These are phyloP conservation scores for Nycteola revayana DNA, from an alignment of 2,888 invertebrate species.

Conservation along the genomic window DNA sequence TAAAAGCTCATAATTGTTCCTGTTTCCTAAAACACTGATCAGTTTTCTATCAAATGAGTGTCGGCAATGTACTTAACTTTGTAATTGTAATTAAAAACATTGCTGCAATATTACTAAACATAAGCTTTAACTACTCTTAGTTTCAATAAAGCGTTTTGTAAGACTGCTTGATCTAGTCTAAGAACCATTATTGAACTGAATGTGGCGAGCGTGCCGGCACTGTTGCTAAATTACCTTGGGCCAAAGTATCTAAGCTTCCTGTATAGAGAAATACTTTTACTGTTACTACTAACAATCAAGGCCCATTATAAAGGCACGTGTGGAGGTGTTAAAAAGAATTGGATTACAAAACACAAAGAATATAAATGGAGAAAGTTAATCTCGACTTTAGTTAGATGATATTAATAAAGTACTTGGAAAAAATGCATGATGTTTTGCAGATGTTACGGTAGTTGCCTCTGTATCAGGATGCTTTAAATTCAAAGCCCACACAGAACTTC, in stretches of 20 bases:
- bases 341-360: neutral
- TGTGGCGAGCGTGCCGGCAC: slow-evolving; percentile 35
- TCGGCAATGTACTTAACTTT: too few relatives aligned
- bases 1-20: too few relatives aligned
- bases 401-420: too few relatives aligned
- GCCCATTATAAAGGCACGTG: slow-evolving; percentile 1
- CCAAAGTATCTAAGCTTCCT: slow-evolving; percentile 23
- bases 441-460: too few relatives aligned
- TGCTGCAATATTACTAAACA: too few relatives aligned
- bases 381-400: too few relatives aligned
- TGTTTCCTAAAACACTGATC: neutral
- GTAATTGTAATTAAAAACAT: too few relatives aligned
- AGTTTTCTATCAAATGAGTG: neutral
- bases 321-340: neutral
- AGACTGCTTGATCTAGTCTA: slow-evolving; percentile 32
- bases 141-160: slow-evolving; percentile 34
- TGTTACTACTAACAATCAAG: slow-evolving; percentile 6
- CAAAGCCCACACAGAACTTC: too few relatives aligned
- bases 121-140: slow-evolving; percentile 32
- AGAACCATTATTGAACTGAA: slow-evolving; percentile 25
- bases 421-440: too few relatives aligned
- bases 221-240: slow-evolving; percentile 26
- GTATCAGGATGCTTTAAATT: too few relatives aligned
- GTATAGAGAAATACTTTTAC: slow-evolving; percentile 29
- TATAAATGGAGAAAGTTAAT: slow-evolving; percentile 2